A percentile compares a stretch with the other conserved stretches of the same genome.
Evolutionary conservation across 2,113 vertebrate species (phyloP).

Genomic region (Benitochromis conjunctus): DNA sequence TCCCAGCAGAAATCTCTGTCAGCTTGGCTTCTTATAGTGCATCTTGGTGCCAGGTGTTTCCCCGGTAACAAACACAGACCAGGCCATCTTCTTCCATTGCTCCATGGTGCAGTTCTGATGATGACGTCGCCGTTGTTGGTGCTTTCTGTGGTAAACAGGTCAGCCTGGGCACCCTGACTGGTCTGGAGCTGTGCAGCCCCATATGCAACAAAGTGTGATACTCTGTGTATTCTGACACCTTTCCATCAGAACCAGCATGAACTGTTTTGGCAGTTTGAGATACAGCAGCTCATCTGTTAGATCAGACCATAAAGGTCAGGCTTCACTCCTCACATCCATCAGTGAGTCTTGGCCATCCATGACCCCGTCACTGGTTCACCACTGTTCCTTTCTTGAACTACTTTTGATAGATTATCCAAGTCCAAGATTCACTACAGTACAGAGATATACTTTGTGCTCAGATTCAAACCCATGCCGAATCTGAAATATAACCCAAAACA

Average conservation of each 20-base stretch:
- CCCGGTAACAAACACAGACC: not conserved
- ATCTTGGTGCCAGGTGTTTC: not conserved
- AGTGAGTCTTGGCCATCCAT: not conserved
- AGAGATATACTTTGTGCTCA: not conserved
- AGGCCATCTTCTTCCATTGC: not conserved
- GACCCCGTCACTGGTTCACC: not conserved
- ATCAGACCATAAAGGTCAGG: not conserved
- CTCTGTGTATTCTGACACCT: not conserved
- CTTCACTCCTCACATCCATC: rapidly evolving
- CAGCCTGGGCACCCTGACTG: not conserved
- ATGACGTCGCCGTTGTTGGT: not conserved
- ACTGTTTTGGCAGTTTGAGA: not conserved
- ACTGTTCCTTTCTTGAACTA: not conserved
- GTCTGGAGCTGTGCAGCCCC: not conserved
- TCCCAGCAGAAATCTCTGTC: not conserved
- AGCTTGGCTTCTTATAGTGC: not conserved
- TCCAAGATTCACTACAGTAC: not conserved
- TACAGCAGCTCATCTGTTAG: not conserved
- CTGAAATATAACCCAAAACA: not conserved
- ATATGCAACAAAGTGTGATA: rapidly evolving
- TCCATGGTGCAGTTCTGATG: not conserved
- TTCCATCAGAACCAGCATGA: not conserved
- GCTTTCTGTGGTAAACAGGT: not conserved
- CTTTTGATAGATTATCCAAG: not conserved
- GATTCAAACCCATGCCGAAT: rapidly evolving